Evolutionary conservation across 1,140 invertebrate species (phyloP).

Genomic region (Xylocopa sonorina): DNA sequence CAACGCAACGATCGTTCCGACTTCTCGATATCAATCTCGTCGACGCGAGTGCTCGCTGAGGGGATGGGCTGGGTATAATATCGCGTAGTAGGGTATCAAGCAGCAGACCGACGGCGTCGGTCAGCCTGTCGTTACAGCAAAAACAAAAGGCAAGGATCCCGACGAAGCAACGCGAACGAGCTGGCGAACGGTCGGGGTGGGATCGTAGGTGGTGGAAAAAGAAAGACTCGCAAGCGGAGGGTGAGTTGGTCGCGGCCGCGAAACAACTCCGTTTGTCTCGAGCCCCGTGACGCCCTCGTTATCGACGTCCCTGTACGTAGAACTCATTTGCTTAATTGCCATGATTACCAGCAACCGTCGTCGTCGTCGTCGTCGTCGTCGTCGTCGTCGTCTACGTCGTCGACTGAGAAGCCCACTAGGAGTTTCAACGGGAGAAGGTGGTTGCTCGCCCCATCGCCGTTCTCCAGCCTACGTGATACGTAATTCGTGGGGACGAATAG

Average conservation of each 20-base stretch:
- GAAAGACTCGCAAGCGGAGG: background rate
- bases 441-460: background rate
- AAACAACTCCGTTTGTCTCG: conserved; percentile 43
- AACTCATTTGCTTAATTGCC: conserved; percentile 71
- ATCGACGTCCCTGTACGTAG: conserved; percentile 63
- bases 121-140: conserved; percentile 8
- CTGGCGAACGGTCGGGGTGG: background rate
- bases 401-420: conserved; percentile 1
- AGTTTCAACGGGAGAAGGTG: conserved; percentile 1
- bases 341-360: conserved; percentile 62
- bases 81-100: conserved; percentile 17
- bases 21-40: conserved; percentile 40
- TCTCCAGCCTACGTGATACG: conserved; percentile 4
- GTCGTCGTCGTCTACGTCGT: no score
- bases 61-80: background rate
- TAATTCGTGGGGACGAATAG: conserved; percentile 29
- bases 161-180: background rate
- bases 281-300: conserved; percentile 47
- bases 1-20: conserved; percentile 16
- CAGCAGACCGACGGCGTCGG: conserved; percentile 2
- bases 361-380: no score
- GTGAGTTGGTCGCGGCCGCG: conserved; percentile 3
- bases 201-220: no score
- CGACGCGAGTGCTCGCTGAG: background rate
- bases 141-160: conserved; percentile 12